Conservation (phyloP, 2,797 vertebrate species). For the Smutsia gigantea region DNA sequence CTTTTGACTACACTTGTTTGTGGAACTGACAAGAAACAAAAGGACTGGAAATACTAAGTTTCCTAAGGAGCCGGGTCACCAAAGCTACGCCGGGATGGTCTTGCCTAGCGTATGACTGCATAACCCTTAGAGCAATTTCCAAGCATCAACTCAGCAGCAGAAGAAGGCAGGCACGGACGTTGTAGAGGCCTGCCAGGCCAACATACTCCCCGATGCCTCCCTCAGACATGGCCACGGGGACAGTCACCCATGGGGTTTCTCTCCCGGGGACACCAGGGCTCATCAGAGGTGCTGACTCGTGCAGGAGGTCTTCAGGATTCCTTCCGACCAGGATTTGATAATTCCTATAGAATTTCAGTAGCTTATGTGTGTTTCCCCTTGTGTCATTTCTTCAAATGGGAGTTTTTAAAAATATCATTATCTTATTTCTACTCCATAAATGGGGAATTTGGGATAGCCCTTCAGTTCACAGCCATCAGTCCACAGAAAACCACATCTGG, state of each 20-base stretch:
- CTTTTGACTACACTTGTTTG: neutral
- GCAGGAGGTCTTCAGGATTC: neutral
- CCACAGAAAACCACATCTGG: neutral
- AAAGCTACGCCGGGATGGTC: neutral
- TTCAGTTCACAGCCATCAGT: neutral
- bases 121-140: neutral
- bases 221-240: neutral
- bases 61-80: neutral
- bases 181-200: neutral
- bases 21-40: conserved; percentile 17
- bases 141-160: neutral
- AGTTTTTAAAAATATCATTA: neutral
- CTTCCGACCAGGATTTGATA: neutral
- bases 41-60: neutral
- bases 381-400: neutral
- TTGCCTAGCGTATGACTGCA: neutral
- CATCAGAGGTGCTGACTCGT: neutral
- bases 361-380: neutral
- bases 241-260: too few relatives aligned
- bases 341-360: neutral
- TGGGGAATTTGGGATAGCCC: neutral
- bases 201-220: neutral
- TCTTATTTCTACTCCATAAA: neutral
- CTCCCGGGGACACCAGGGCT: neutral
- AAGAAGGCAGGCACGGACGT: neutral